Conservation (phyloP, 2,888 invertebrate species). For the Caenorhabditis auriculariae region DNA sequence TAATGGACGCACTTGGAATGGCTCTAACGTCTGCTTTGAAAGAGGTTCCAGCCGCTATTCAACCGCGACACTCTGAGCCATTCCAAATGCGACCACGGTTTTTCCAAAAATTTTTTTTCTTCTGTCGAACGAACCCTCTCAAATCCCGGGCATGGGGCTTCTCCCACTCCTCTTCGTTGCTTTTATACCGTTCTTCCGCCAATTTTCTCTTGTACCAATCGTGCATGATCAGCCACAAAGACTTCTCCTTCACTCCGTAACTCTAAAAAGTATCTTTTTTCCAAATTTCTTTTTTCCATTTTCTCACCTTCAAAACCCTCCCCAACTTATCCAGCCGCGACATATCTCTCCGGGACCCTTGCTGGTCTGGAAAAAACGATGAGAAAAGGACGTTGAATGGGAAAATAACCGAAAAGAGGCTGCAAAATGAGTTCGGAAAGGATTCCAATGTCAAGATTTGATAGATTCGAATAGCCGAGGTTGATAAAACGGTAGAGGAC, state of each 20-base stretch:
- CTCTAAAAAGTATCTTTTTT: conserved; percentile 7
- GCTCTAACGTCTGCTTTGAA: too few relatives aligned
- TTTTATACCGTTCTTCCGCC: conserved; percentile 5
- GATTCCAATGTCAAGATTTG: conserved; percentile 17
- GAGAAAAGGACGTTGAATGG: background rate
- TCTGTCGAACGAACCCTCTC: conserved; percentile 13
- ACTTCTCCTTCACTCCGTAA: conserved; percentile 27
- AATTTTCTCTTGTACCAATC: conserved; percentile 25
- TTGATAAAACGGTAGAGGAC: conserved; percentile 29
- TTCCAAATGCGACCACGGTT: too few relatives aligned
- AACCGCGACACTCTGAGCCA: too few relatives aligned
- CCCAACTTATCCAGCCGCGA: conserved; percentile 18
- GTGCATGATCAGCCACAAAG: conserved; percentile 25
- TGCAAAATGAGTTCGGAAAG: conserved; percentile 27
- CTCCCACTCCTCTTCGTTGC: conserved; percentile 9
- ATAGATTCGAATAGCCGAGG: conserved; percentile 41
- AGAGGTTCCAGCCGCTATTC: too few relatives aligned
- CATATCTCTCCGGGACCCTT: conserved; percentile 8
- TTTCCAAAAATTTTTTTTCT: too few relatives aligned
- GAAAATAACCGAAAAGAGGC: conserved; percentile 32
- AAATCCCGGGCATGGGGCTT: conserved; percentile 19
- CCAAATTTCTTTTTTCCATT: background rate
- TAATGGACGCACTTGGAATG: too few relatives aligned
- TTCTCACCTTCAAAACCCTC: conserved; percentile 14
- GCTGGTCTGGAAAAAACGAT: conserved; percentile 10